These are phyloP conservation scores for Meliscaeva auricollis DNA, from an alignment of 2,888 invertebrate species.

Conservation along the genomic window DNA sequence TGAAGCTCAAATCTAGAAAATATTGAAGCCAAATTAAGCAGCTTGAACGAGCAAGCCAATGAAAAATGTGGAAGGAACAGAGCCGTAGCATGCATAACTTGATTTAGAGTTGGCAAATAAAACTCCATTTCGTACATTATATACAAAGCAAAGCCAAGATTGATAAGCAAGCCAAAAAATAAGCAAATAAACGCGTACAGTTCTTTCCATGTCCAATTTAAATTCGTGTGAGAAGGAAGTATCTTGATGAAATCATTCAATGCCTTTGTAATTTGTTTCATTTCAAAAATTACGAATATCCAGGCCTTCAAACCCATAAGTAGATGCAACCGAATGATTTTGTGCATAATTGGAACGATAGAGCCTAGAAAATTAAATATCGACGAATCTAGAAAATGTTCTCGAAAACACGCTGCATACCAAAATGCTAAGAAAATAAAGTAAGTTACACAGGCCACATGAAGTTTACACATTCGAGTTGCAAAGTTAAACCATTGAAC, in stretches of 20 bases:
- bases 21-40: conserved; percentile 78
- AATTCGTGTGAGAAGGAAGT: conserved; percentile 35
- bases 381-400: conserved; percentile 79
- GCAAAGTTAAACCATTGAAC: conserved; percentile 76
- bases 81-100: conserved; percentile 79
- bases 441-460: conserved; percentile 73
- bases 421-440: conserved; percentile 75
- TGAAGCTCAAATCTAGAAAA: conserved; percentile 77
- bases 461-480: conserved; percentile 74
- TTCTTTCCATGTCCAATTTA: conserved; percentile 65
- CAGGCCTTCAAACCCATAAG: conserved; percentile 79
- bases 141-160: conserved; percentile 78
- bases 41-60: conserved; percentile 77
- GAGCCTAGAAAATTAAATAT: conserved; percentile 77
- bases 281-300: conserved; percentile 78
- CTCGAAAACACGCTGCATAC: conserved; percentile 77
- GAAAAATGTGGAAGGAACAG: conserved; percentile 80
- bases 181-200: conserved; percentile 77
- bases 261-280: conserved; percentile 75
- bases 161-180: conserved; percentile 77
- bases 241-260: conserved; percentile 74
- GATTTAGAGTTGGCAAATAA: conserved; percentile 79
- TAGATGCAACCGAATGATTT: conserved; percentile 78
- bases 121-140: conserved; percentile 81
- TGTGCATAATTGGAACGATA: conserved; percentile 79